phyloP scores from a whole-genome alignment of 2,888 invertebrate species.

The Onthophagus sagittarius region DNA sequence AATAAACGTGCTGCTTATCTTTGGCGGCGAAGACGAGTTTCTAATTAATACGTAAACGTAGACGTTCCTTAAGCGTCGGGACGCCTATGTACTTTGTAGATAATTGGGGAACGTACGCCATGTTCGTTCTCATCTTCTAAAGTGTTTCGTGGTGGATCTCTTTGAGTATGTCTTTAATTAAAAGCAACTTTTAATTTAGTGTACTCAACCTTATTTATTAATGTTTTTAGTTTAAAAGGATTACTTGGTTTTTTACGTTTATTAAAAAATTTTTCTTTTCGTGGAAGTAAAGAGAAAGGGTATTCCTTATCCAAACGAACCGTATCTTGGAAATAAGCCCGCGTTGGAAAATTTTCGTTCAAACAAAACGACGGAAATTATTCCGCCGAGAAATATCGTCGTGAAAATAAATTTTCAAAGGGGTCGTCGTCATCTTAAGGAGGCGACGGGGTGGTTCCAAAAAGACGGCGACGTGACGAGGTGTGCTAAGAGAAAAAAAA shows the following conservation, averaged over 20 bases:
- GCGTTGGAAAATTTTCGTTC: not conserved
- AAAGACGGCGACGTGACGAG: not conserved
- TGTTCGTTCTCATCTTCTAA: not conserved
- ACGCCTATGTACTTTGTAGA: not conserved
- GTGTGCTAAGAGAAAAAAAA: not conserved
- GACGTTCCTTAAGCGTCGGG: not conserved
- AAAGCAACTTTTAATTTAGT: not conserved
- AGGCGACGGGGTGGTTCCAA: not conserved
- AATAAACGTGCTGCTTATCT: not conserved
- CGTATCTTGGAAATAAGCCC: not conserved
- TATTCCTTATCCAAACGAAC: not conserved
- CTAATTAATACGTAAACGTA: not conserved
- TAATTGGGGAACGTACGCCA: not conserved
- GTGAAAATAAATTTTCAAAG: not conserved
- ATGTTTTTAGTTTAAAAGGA: no score
- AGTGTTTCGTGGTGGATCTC: not conserved
- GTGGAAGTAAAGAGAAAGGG: not conserved
- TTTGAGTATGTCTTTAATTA: not conserved
- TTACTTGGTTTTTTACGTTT: no score
- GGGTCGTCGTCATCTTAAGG: no score
- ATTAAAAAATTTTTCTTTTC: not conserved
- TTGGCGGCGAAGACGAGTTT: not conserved
- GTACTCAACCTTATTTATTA: not conserved
- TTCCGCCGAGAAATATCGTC: not conserved
- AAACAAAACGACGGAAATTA: not conserved